Conservation (phyloP, 2,113 vertebrate genomes). For the Platycercus adscitus region DNA sequence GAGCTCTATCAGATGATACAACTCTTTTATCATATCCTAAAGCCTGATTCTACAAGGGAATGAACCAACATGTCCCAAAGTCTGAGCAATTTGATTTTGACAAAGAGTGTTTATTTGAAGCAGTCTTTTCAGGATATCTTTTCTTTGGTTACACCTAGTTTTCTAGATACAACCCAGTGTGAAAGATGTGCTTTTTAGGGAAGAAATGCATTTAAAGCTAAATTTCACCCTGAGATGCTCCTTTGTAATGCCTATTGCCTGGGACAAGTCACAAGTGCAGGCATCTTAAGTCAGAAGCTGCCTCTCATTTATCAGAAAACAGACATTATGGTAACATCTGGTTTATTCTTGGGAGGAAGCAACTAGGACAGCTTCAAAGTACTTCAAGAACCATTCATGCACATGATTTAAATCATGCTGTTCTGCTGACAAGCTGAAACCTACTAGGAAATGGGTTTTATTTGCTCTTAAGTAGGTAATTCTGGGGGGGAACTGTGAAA, state of each 20-base stretch:
- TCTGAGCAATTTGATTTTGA: not conserved
- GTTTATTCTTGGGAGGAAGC: not conserved
- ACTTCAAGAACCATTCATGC: not conserved
- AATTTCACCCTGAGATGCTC: not conserved
- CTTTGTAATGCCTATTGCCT: not conserved
- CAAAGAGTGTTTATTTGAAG: not conserved
- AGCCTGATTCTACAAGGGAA: not conserved
- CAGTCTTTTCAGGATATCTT: not conserved
- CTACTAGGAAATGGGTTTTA: conserved; percentile 27
- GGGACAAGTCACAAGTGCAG: not conserved
- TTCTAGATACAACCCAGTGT: not conserved
- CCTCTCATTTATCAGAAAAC: not conserved
- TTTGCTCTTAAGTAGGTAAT: conserved; percentile 16
- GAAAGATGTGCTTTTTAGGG: not conserved
- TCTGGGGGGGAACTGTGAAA: not conserved
- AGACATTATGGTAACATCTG: not conserved
- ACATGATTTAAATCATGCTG: not conserved
- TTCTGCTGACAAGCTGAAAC: conserved; percentile 35
- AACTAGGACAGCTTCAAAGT: not conserved
- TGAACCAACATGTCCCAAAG: not conserved
- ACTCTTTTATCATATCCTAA: not conserved
- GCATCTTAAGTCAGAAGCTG: not conserved
- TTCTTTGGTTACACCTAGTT: not conserved
- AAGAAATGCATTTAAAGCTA: not conserved
- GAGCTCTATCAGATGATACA: not conserved